Evolutionary conservation across 2,113 vertebrate genomes (phyloP).

Genomic region (Phyllostomus hastatus): DNA sequence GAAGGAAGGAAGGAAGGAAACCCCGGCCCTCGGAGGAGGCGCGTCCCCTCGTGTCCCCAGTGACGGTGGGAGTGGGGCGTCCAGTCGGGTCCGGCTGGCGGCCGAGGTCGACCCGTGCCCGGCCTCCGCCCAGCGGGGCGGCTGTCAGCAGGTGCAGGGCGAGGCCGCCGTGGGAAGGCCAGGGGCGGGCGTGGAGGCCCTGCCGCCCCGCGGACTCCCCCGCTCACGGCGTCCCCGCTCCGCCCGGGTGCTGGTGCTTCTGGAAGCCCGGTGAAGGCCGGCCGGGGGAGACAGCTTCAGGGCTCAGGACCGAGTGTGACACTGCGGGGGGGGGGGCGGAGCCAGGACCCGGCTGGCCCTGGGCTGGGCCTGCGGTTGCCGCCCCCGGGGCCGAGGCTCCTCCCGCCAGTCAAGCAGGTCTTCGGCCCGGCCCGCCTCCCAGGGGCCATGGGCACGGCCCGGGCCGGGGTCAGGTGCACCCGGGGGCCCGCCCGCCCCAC

Average conservation of each 20-base stretch:
- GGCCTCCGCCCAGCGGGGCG: background rate
- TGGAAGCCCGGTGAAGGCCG: background rate
- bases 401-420: background rate
- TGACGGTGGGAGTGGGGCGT: fast-evolving
- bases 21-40: background rate
- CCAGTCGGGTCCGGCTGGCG: fast-evolving
- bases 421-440: background rate
- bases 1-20: background rate
- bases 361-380: fast-evolving
- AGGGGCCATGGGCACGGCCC: fast-evolving
- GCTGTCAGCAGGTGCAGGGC: background rate
- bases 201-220: fast-evolving
- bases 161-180: too few species aligned
- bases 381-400: background rate
- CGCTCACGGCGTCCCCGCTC: background rate
- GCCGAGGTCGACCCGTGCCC: background rate
- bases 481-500: background rate
- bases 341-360: fast-evolving
- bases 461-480: background rate
- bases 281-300: fast-evolving
- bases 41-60: fast-evolving
- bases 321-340: background rate
- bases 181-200: background rate
- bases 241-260: background rate
- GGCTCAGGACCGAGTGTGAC: background rate